Base-by-base conservation (phyloP, 37 sponge, comb jelly and placozoan species). In the Aphrocallistes beatrix region DNA sequence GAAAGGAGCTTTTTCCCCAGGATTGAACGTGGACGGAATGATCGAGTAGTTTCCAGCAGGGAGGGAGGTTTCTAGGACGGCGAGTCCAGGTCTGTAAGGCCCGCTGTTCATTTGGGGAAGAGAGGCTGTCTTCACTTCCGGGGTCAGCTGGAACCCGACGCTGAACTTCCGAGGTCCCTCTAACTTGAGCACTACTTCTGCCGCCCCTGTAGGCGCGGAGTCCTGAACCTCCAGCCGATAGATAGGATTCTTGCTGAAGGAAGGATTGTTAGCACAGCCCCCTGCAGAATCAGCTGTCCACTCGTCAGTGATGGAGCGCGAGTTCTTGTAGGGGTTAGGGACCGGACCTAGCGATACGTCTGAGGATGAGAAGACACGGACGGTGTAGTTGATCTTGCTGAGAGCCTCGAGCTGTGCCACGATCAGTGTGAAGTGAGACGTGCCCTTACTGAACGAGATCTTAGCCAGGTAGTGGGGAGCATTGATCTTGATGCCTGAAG, bases 391-490 rank as follows among this genome's bases (percentile, higher is more conserved):
- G 37, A 97, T 95, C 16, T 86, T 89, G 51, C 88, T 90, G 81
- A 90, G 69, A 81, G 88, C 87, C 51, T 97, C 99, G 38, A 92
- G 90, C 86, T 97, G 99, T 0, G 99, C 89, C 38, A 97, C 92
- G 21, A 97, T 91, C 82, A 97, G 39, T 23, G 94, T 97, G 91
- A 90, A 97, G 86, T 84, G 39, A 23, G 82, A 83, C 37, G 82
- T 36, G 36, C 99, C 99, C 1, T 39, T 36, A 19, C 94, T 83
- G 36, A 94, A 39, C 8, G 86, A 82, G 37, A 97, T 38, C 83
- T 95, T 93, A 85, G 93, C 93, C 37, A 97, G 88, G 83, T 97
- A 97, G 88, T 95, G 95, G 30, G 95, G 95, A 0, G 93, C 93
- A 86, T 97, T 97, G 51, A 97, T 97, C 91, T 97, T 97, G 9